Evolutionary conservation across 1,140 invertebrate genomes (phyloP).

Genomic region (Tenebrio molitor): DNA sequence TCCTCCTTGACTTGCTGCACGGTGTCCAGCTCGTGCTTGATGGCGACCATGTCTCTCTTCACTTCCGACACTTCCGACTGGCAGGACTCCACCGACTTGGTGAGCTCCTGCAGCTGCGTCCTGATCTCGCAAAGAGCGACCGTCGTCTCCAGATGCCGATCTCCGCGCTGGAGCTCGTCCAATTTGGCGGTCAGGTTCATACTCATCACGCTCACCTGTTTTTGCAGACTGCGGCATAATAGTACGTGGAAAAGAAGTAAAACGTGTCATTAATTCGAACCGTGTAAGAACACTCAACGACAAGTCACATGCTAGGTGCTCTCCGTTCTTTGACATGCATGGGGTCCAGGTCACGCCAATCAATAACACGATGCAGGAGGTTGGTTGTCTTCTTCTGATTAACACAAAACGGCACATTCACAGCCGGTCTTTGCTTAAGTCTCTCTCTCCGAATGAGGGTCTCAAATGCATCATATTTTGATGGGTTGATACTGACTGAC

Average conservation of each 20-base stretch:
- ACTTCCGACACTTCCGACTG: constrained; percentile 93
- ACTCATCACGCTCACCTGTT: constrained; percentile 96
- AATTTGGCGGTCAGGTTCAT: constrained; percentile 93
- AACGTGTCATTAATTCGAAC: constrained; percentile 41
- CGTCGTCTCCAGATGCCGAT: constrained; percentile 89
- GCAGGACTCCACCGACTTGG: constrained; percentile 93
- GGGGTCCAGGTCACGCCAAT: neutral
- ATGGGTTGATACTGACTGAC: too few relatives aligned
- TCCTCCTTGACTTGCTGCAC: constrained; percentile 95
- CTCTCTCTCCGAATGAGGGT: neutral
- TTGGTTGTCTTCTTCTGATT: constrained; percentile 1
- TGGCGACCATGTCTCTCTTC: constrained; percentile 93
- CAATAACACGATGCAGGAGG: neutral
- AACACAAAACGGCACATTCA: constrained; percentile 21
- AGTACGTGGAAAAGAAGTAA: constrained; percentile 28
- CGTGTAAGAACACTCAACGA: constrained; percentile 32
- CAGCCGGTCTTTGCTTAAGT: neutral
- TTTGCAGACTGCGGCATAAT: constrained; percentile 82
- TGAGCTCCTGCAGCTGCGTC: constrained; percentile 90
- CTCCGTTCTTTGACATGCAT: neutral
- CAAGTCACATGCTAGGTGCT: constrained; percentile 25
- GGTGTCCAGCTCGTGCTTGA: constrained; percentile 92
- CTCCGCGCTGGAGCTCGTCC: constrained; percentile 86
- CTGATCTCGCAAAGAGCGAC: constrained; percentile 92
- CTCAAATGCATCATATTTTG: constrained; percentile 17